phyloP scores from a whole-genome alignment of 2,888 invertebrate species.

The Bellardia bayeri region DNA sequence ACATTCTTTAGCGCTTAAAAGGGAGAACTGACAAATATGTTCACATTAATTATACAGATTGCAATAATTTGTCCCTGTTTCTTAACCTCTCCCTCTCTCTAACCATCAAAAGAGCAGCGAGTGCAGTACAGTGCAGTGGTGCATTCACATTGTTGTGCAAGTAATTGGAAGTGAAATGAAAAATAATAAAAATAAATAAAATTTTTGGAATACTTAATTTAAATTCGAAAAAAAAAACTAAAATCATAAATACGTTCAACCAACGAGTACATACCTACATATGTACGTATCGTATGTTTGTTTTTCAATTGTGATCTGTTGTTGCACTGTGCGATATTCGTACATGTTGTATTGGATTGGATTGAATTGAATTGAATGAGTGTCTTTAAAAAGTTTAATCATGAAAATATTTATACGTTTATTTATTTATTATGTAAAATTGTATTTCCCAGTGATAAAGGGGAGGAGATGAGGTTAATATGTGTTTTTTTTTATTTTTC shows the following conservation, averaged over 20 bases:
- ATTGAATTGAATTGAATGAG: constrained; percentile 1
- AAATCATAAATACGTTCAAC: constrained; percentile 17
- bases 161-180: constrained; percentile 50
- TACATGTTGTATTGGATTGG: neutral
- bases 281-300: neutral
- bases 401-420: constrained; percentile 46
- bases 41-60: constrained; percentile 43
- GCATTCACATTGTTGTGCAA: constrained; percentile 54
- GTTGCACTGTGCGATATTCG: neutral
- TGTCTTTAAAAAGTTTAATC: constrained; percentile 27
- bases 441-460: constrained; percentile 50
- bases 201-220: constrained; percentile 54
- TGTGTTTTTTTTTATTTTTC: neutral
- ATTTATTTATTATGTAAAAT: constrained; percentile 63
- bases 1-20: constrained; percentile 50
- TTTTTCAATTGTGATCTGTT: neutral
- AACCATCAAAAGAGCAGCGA: neutral
- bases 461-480: constrained; percentile 49
- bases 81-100: neutral
- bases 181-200: constrained; percentile 42
- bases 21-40: constrained; percentile 49
- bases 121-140: neutral
- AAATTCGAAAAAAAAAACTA: constrained; percentile 14
- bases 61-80: constrained; percentile 56
- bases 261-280: neutral